Conservation (phyloP, 1,140 invertebrate species). For the Achroia grisella region DNA sequence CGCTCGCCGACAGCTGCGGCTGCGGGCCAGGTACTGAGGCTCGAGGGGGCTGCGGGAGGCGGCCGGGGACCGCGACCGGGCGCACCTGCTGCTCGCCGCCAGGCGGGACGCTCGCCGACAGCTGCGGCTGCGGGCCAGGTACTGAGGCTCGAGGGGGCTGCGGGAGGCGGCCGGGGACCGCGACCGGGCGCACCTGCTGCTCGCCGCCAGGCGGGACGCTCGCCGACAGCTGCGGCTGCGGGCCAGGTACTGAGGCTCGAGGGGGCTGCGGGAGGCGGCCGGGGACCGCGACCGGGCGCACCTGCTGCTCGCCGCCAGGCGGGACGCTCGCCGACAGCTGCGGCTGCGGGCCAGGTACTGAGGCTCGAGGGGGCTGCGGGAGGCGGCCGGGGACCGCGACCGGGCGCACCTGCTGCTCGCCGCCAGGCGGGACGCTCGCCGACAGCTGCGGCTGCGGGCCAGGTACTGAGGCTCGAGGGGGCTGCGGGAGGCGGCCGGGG, state of each 20-base stretch:
- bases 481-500: slow-evolving; percentile 76
- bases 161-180: slow-evolving; percentile 77
- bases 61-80: slow-evolving; percentile 74
- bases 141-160: slow-evolving; percentile 78
- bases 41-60: slow-evolving; percentile 78
- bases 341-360: slow-evolving; percentile 63
- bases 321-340: slow-evolving; percentile 70
- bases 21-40: slow-evolving; percentile 74
- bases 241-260: slow-evolving; percentile 75
- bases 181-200: slow-evolving; percentile 76
- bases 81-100: slow-evolving; percentile 74
- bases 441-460: slow-evolving; percentile 32
- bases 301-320: slow-evolving; percentile 77
- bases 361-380: slow-evolving; percentile 80
- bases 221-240: slow-evolving; percentile 16
- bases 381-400: slow-evolving; percentile 75
- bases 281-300: slow-evolving; percentile 78
- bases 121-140: slow-evolving; percentile 66
- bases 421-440: slow-evolving; percentile 74
- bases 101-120: slow-evolving; percentile 17
- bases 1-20: slow-evolving; percentile 40
- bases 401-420: slow-evolving; percentile 79
- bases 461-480: slow-evolving; percentile 79
- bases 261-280: slow-evolving; percentile 77
- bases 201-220: slow-evolving; percentile 25